These are phyloP conservation scores for Synaphobranchus kaupii DNA, from an alignment of 2,797 vertebrate species.

Conservation along the genomic window DNA sequence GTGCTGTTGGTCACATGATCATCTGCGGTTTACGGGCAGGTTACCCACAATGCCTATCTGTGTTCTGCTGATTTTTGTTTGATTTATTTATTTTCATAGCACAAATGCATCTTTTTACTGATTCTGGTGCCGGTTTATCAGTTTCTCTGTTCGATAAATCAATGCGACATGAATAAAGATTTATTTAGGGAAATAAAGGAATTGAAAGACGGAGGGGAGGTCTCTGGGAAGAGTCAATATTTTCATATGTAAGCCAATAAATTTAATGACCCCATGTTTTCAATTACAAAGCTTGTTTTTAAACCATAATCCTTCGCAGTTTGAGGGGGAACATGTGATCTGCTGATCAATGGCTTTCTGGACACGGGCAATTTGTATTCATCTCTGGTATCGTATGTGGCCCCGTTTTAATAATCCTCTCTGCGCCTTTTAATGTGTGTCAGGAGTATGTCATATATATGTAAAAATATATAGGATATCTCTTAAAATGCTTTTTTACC, in stretches of 20 bases:
- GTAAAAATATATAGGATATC: background rate
- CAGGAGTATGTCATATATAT: slow-evolving; percentile 2
- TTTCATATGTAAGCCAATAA: slow-evolving; percentile 77
- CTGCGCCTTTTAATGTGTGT: background rate
- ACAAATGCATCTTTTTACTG: background rate
- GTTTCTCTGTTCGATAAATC: slow-evolving; percentile 66
- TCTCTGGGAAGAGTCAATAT: slow-evolving; percentile 78
- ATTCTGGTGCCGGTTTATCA: slow-evolving; percentile 64
- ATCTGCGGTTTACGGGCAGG: background rate
- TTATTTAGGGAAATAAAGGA: slow-evolving; percentile 60
- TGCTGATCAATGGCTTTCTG: slow-evolving; percentile 27
- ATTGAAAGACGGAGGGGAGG: slow-evolving; percentile 55
- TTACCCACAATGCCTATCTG: background rate
- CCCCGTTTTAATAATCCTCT: slow-evolving; percentile 12
- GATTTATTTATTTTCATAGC: slow-evolving; percentile 14
- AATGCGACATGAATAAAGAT: slow-evolving; percentile 62
- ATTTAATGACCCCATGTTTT: slow-evolving; percentile 78
- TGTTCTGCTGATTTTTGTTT: slow-evolving; percentile 1
- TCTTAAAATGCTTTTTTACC: background rate
- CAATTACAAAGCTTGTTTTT: slow-evolving; percentile 73
- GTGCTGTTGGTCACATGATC: background rate
- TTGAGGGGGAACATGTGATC: slow-evolving; percentile 62
- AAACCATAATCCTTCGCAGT: slow-evolving; percentile 67
- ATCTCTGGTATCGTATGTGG: background rate
- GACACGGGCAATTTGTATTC: slow-evolving; percentile 6